Conservation (phyloP, 2,113 vertebrate genomes). For the Zosterops hypoxanthus region DNA sequence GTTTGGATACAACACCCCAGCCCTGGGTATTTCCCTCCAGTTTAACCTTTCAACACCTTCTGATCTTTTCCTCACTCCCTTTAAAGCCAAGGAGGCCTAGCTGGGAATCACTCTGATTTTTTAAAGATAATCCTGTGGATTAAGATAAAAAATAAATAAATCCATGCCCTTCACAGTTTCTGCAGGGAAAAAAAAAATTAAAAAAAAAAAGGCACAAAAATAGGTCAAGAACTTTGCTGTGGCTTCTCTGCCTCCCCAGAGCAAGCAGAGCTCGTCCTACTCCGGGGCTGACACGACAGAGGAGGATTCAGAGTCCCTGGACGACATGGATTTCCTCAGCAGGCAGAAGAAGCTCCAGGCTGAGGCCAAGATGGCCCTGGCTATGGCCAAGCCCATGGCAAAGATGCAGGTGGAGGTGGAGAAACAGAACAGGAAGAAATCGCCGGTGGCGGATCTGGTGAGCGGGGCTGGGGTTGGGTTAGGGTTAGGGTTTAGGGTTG, state of each 20-base stretch:
- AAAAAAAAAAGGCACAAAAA: background rate
- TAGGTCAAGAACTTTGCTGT: background rate
- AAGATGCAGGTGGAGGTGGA: constrained; percentile 99
- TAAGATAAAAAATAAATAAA: background rate
- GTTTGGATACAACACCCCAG: fast-evolving
- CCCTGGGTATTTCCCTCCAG: background rate
- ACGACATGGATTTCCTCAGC: constrained; percentile 97
- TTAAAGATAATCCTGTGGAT: background rate
- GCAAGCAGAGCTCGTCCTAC: constrained; percentile 99
- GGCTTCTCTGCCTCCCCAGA: constrained; percentile 71
- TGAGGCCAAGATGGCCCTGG: constrained; percentile 95
- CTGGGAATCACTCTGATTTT: background rate
- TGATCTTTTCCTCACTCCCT: background rate
- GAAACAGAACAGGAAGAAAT: constrained; percentile 98
- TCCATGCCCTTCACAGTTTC: background rate
- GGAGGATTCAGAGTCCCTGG: constrained; percentile 94
- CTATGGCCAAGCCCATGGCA: constrained; percentile 99
- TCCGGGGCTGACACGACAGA: constrained; percentile 99
- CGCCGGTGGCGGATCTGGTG: too few relatives aligned
- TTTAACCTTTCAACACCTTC: background rate
- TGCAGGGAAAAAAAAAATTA: background rate
- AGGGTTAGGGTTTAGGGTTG: too few relatives aligned
- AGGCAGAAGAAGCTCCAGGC: constrained; percentile 97
- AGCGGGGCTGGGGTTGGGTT: too few relatives aligned
- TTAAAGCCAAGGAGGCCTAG: background rate